Base-by-base conservation (phyloP, 2,888 invertebrate species). In the Tineola bisselliella region DNA sequence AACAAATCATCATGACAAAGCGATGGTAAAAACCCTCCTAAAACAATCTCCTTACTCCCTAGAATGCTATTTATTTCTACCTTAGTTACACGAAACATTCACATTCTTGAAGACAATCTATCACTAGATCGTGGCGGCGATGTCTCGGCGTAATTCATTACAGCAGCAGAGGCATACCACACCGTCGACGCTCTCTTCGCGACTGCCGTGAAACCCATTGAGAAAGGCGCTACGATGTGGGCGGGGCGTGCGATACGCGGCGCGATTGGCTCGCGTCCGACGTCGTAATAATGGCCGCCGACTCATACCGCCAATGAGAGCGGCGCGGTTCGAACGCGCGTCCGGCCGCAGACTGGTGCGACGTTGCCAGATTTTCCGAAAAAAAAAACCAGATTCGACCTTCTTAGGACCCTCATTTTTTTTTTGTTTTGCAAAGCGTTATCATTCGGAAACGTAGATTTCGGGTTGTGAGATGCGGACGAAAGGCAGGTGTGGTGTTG, bases 361-460 rank as follows among this genome's bases (percentile, higher is more conserved):
- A 81, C 84, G 86, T 84, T 86, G 86, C 86, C 84, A 84, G 82
- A 81, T 84, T 77, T 77, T 74, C 74, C 75, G 75, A 81, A 84
- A 86, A 61, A 82, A 84, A 84, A 80, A 76, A 84, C 81, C 82
- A 82, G 82, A 84, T 84, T 86, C 86, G 84, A 86, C 84, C 86
- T 84, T 86, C 84, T 84, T 84, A 77, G 86, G 84, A 83, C 82
- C 84, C 86, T 77, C 75, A 79, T 75, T 77, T 84, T 86, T 84
- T 81, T 80, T 84, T 86, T 82, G 80, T 84, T 84, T 81, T 77
- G 77, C 79, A 19, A 25, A 79, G 81, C 79, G 86, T 87, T 87
- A 86, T 87, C 86, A 84, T 81, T 81, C 77, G 76, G 81, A 82
- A 81, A 79, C 79, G 78, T 77, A 76, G 61, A 38, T 70, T 67